Conservation (phyloP, 2,888 invertebrate species). For the Bombylius discolor region DNA sequence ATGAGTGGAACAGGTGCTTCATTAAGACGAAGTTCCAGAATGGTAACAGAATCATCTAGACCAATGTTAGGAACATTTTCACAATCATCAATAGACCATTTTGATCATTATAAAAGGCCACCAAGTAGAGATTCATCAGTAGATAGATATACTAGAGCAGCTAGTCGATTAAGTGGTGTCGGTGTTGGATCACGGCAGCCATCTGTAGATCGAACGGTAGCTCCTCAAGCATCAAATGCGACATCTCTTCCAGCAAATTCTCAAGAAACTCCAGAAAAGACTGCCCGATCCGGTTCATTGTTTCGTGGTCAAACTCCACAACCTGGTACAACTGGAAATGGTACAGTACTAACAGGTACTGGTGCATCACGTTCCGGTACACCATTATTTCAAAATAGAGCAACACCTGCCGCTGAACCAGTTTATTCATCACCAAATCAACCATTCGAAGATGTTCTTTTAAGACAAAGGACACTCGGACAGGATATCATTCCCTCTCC, state of each 20-base stretch:
- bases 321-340: conserved; percentile 45
- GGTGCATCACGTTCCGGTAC: conserved; percentile 40
- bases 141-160: conserved; percentile 63
- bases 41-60: conserved; percentile 38
- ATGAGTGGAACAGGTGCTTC: conserved; percentile 18
- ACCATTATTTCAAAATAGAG: conserved; percentile 34
- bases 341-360: conserved; percentile 44
- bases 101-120: conserved; percentile 87
- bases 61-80: conserved; percentile 35
- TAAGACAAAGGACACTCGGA: conserved; percentile 67
- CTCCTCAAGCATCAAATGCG: not conserved
- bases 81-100: conserved; percentile 71
- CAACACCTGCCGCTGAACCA: conserved; percentile 30
- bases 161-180: conserved; percentile 43
- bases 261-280: conserved; percentile 21
- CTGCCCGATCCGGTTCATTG: conserved; percentile 41
- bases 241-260: conserved; percentile 3
- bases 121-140: conserved; percentile 79
- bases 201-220: conserved; percentile 53
- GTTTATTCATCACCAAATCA: conserved; percentile 37
- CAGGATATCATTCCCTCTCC: conserved; percentile 82
- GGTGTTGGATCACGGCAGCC: conserved; percentile 57
- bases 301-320: conserved; percentile 36
- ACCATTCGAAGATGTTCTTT: conserved; percentile 70
- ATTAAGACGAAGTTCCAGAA: conserved; percentile 41